phyloP scores from a whole-genome alignment of 2,113 vertebrate species.

The Ursus arctos region DNA sequence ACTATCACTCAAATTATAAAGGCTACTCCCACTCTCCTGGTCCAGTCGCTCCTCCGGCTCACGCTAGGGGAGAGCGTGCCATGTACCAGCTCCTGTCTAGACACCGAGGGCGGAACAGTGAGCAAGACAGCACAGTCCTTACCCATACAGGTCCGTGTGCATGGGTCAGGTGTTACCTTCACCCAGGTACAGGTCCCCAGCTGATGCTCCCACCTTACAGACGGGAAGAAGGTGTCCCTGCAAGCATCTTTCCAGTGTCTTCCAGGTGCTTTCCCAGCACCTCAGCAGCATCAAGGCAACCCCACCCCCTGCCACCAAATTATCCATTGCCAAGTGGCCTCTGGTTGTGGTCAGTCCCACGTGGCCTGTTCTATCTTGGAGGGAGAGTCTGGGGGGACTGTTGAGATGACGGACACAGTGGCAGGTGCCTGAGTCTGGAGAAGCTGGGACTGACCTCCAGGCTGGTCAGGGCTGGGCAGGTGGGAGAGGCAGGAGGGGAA shows the following conservation, averaged over 20 bases:
- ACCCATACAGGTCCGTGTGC: accelerated
- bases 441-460: not conserved
- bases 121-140: accelerated
- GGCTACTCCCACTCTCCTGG: accelerated
- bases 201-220: not conserved
- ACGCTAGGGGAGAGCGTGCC: accelerated
- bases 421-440: not conserved
- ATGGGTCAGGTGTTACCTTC: accelerated
- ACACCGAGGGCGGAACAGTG: not conserved
- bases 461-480: not conserved
- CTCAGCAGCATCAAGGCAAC: too few species aligned
- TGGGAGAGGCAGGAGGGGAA: not conserved
- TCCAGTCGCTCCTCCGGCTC: too few species aligned
- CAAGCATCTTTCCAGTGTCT: not conserved
- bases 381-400: too few species aligned
- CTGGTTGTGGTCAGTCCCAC: not conserved
- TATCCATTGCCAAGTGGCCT: not conserved
- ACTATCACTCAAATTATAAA: not conserved
- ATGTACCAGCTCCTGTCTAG: not conserved
- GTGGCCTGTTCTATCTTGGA: not conserved
- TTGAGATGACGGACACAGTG: not conserved
- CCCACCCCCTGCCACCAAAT: accelerated
- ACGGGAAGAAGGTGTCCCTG: not conserved
- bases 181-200: not conserved
- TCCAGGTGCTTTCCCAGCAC: too few species aligned